Evolutionary conservation across 1,140 invertebrate species (phyloP), one percentile per base, ranked within the genome.

Genomic region (Hydropsyche tenuis): DNA sequence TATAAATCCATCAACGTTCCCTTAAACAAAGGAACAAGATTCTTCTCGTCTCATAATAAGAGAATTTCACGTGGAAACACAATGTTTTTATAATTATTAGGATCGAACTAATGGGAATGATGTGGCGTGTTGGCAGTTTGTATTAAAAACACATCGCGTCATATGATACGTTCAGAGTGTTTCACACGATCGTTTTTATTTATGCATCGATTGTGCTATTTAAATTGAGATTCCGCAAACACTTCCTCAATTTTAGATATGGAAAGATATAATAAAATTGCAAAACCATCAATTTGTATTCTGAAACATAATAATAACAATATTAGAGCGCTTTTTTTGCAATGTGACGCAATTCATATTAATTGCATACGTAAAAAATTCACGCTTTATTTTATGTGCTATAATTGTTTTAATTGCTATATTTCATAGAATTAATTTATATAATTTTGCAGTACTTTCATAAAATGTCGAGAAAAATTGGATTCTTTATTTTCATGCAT

Each of bases 1-100:
- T 60, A 60, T 25, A 25, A 60, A 60, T 9, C 22, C 56, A 60
- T 60, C 56, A 60, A 12, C 23, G 56, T 60, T 53, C 25, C 18
- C 56, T 12, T 12, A 37, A 60, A 60, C 22, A 60, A 60, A 27
- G 12, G 56, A 60, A 60, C 56, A 20, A 6, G 16, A 1, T 53
- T 53, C 48, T 18, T 3, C 16, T n/a, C 45, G 45, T 6, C 2
- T 27, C 18, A 60, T 25, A 22, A 25, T 9, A 60, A 0, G 56
- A 60, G 11, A 25, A 25, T 60, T 60, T 60, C 56, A 25, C 56
- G 20, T 9, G 56, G 56, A 60, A 60, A 23, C 22, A n/a, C n/a
- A 37, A 9, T 22, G 7, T 11, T 60, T 60, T 60, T 60, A 22
- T 25, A 18, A 60, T 12, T 60, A 25, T 60, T 4, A 12, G 51